phyloP scores from a whole-genome alignment of 2,113 vertebrate genomes.

The Panthera uncia region DNA sequence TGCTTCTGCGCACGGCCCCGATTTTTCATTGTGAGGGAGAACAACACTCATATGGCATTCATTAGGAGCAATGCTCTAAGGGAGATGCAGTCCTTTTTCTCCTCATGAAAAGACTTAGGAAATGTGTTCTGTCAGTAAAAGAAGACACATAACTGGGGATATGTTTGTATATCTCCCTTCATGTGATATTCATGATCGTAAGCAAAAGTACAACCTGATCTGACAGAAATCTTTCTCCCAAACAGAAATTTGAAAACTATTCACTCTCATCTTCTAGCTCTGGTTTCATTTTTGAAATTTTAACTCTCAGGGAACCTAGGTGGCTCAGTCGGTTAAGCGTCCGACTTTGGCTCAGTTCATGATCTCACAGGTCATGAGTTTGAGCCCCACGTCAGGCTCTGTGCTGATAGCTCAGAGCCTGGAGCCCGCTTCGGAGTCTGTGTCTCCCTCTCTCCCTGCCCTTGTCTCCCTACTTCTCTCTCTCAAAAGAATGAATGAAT shows the following conservation, averaged over 20 bases:
- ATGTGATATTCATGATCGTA: background rate
- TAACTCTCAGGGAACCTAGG: background rate
- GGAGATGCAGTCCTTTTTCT: background rate
- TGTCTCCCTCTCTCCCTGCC: too few species aligned
- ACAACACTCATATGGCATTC: background rate
- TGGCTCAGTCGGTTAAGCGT: too few species aligned
- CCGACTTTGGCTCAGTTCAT: too few species aligned
- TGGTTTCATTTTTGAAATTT: background rate
- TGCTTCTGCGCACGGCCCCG: background rate
- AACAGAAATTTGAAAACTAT: background rate
- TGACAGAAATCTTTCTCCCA: background rate
- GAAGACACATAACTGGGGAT: background rate
- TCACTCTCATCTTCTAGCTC: background rate
- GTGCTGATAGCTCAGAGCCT: too few species aligned
- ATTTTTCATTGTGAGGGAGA: background rate
- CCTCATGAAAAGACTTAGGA: background rate
- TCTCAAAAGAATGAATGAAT: too few species aligned
- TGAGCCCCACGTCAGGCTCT: too few species aligned
- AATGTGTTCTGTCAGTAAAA: conserved; percentile 23
- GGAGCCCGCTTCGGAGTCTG: too few species aligned
- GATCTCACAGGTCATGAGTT: too few species aligned
- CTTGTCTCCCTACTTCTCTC: too few species aligned
- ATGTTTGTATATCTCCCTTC: background rate
- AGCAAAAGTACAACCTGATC: background rate
- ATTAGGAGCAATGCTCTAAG: background rate